Base-by-base conservation (phyloP, 1,140 invertebrate genomes). In the Oreohelix idahoensis region DNA sequence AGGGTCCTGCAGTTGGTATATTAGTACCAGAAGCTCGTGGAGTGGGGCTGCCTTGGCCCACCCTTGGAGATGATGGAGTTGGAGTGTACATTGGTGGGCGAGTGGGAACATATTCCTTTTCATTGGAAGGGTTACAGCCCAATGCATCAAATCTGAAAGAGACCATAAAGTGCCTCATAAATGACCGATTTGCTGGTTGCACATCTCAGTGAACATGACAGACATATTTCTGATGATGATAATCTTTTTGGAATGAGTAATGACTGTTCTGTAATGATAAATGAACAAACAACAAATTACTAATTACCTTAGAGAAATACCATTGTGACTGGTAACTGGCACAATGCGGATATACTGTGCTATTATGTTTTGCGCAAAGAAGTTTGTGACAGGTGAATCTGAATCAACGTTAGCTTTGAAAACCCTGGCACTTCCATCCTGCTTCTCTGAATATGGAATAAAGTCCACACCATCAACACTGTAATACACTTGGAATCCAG, bases 401-500 rank as follows among this genome's bases (percentile, higher is more conserved):
- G 74, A 75, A 74, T 90, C 85, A 2, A 53, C 83, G 74, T 87
- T 88, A 4, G 81, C 87, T 66, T n/a, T 66, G 81, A 88, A 90
- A 2, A 87, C 53, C 45, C 84, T 84, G 2, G 86, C 81, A 29
- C 51, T 66, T 26, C 39, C 58, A 17, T 80, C 86, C 26, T 84
- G 87, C 42, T 35, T 81, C 36, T 86, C 84, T 5, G 77, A 83
- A 84, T 89, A 89, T 0, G 84, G 86, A 36, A 45, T 78, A 51
- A 88, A 89, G 39, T 58, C 83, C 1, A 84, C 77, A 29, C 90
- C 90, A 83, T 93, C 91, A 20, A 88, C 66, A n/a, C 91, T 92
- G 73, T 87, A 87, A 29, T 85, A 85, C 1, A 93, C 87, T 17
- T 87, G 87, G 79, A 91, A 93, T 2, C 69, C 51, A 63, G 84